Evolutionary conservation across 2,888 invertebrate genomes (phyloP).

Genomic region (Caenorhabditis sp.): DNA sequence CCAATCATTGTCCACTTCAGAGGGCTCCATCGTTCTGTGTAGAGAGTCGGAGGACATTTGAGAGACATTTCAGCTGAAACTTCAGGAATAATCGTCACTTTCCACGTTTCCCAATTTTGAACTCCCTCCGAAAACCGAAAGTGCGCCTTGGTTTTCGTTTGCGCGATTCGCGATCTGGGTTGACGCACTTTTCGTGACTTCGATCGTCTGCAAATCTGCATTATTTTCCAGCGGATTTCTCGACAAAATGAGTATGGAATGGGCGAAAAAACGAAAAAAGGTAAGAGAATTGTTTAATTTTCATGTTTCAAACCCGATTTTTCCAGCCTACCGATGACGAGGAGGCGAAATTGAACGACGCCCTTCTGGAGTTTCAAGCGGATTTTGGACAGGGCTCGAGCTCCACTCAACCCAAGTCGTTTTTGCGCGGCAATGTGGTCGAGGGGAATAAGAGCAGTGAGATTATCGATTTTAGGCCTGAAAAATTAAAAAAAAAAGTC

Average conservation of each 20-base stretch:
- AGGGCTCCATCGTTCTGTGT: neutral
- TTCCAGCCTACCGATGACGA: conserved; percentile 56
- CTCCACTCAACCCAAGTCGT: conserved; percentile 88
- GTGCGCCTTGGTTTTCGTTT: neutral
- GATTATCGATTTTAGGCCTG: conserved; percentile 3
- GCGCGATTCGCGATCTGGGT: neutral
- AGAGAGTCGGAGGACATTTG: neutral
- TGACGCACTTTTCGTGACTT: neutral
- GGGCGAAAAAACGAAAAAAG: conserved; percentile 62
- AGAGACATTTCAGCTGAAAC: too few species aligned
- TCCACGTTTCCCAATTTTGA: neutral
- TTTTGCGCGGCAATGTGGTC: conserved; percentile 98
- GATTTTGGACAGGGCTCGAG: conserved; percentile 57
- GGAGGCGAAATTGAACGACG: conserved; percentile 64
- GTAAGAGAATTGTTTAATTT: too few species aligned
- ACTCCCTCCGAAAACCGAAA: neutral
- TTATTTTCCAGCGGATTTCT: neutral
- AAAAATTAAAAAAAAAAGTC: neutral
- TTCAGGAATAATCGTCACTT: too few species aligned
- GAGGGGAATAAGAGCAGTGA: conserved; percentile 76
- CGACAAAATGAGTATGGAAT: conserved; percentile 57
- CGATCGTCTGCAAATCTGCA: neutral
- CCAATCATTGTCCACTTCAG: neutral
- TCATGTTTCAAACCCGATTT: neutral
- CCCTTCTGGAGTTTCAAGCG: conserved; percentile 62